Conservation (phyloP, 2,888 invertebrate species). For the Tetragonisca angustula region DNA sequence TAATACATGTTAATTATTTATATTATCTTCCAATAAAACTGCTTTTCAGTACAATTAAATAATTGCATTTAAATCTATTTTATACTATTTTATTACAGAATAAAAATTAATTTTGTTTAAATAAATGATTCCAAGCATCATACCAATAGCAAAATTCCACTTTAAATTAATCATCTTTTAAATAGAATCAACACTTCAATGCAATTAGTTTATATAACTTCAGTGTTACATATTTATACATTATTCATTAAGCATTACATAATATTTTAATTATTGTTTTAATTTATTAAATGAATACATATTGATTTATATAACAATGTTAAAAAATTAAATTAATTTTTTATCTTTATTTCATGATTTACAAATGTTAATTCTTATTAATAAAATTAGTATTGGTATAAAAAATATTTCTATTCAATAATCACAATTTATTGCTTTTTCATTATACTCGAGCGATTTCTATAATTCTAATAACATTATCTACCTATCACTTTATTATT, state of each 20-base stretch:
- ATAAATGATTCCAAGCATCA: not conserved
- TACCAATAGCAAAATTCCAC: not conserved
- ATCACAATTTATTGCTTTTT: not conserved
- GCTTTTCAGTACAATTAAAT: slow-evolving; percentile 6
- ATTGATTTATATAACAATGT: slow-evolving; percentile 10
- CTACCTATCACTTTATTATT: not conserved
- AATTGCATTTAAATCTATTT: not conserved
- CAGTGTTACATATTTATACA: slow-evolving; percentile 8
- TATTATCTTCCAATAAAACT: slow-evolving; percentile 43
- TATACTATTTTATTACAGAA: not conserved
- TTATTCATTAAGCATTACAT: slow-evolving; percentile 1
- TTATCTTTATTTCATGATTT: not conserved
- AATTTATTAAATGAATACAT: not conserved
- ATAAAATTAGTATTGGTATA: too few species aligned
- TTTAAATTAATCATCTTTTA: not conserved
- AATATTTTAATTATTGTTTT: slow-evolving; percentile 9
- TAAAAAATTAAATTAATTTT: not conserved
- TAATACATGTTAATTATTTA: slow-evolving; percentile 30
- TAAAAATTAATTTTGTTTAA: not conserved
- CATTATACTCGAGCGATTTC: not conserved
- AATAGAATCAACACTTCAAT: not conserved
- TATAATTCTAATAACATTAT: not conserved
- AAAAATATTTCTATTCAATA: not conserved
- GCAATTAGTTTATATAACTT: slow-evolving; percentile 11
- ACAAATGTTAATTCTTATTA: too few species aligned